Percentiles rank a stretch among this genome's conserved stretches.
These are phyloP conservation scores for Chitala chitala DNA, from an alignment of 2,113 vertebrate species.

Conservation along the genomic window DNA sequence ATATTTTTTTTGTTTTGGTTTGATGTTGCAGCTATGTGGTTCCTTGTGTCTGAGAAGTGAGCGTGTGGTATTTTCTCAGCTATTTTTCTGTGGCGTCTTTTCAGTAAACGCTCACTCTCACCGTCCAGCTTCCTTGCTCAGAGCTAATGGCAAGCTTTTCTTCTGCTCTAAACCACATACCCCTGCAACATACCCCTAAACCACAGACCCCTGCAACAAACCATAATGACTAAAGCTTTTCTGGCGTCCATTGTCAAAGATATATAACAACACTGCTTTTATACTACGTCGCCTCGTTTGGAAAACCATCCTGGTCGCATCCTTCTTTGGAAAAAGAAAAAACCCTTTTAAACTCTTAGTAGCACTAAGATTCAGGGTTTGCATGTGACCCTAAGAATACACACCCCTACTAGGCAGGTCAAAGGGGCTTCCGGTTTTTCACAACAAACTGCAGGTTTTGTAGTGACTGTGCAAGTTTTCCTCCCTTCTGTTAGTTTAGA, in stretches of 20 bases:
- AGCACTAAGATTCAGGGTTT: neutral
- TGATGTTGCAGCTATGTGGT: neutral
- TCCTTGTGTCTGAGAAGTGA: neutral
- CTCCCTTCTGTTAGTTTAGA: neutral
- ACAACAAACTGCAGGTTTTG: constrained; percentile 8
- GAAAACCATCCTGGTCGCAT: neutral
- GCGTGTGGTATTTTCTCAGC: neutral
- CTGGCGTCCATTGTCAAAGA: neutral
- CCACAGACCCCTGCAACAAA: neutral
- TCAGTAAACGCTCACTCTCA: neutral
- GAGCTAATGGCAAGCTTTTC: neutral
- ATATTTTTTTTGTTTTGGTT: too few relatives aligned
- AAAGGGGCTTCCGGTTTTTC: neutral
- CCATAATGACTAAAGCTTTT: neutral
- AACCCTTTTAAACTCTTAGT: too few relatives aligned
- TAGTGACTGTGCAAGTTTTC: neutral
- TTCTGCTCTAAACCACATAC: neutral
- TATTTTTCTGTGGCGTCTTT: neutral
- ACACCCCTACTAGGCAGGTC: neutral
- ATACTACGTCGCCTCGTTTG: neutral
- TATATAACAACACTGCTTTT: too few relatives aligned
- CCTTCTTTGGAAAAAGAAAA: too few relatives aligned
- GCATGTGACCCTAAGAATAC: neutral
- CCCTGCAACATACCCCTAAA: too few relatives aligned
- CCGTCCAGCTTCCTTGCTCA: neutral